A percentile compares a stretch with the other conserved stretches of the same genome.
phyloP scores from a whole-genome alignment of 2,113 vertebrate genomes.

The Hyla sarda region DNA sequence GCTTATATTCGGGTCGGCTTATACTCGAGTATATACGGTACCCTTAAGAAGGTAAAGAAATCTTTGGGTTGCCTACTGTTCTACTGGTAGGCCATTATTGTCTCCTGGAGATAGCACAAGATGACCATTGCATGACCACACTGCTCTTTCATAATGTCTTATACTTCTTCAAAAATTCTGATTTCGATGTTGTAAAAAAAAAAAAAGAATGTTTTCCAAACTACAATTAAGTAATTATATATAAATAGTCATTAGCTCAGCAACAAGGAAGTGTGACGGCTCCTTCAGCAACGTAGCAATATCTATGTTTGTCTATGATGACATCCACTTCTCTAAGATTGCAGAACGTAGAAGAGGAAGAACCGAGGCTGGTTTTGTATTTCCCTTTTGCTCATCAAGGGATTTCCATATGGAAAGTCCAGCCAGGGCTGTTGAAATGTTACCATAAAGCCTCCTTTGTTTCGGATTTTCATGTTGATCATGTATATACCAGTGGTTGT shows the following conservation, averaged over 20 bases:
- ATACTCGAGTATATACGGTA: too few species aligned
- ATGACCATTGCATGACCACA: too few species aligned
- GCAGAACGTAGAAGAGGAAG: not conserved
- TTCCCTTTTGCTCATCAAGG: not conserved
- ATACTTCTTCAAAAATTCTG: too few species aligned
- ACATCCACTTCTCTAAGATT: not conserved
- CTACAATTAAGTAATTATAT: not conserved
- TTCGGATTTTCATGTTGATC: not conserved
- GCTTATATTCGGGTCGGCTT: too few species aligned
- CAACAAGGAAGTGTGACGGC: not conserved
- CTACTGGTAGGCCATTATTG: too few species aligned
- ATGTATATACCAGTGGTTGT: not conserved
- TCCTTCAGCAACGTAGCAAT: not conserved
- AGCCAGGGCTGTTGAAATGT: not conserved
- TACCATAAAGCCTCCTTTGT: not conserved
- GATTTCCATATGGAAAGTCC: conserved; percentile 45
- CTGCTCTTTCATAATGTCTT: too few species aligned
- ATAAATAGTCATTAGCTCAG: conserved; percentile 9
- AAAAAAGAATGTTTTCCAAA: not conserved
- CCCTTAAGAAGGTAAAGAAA: too few species aligned
- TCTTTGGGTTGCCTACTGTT: too few species aligned
- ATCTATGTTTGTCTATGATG: not conserved
- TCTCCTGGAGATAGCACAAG: too few species aligned
- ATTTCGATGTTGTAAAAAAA: too few species aligned
- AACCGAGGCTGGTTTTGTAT: not conserved